Conservation (phyloP, 2,888 invertebrate species). For the Rosalia funebris region DNA sequence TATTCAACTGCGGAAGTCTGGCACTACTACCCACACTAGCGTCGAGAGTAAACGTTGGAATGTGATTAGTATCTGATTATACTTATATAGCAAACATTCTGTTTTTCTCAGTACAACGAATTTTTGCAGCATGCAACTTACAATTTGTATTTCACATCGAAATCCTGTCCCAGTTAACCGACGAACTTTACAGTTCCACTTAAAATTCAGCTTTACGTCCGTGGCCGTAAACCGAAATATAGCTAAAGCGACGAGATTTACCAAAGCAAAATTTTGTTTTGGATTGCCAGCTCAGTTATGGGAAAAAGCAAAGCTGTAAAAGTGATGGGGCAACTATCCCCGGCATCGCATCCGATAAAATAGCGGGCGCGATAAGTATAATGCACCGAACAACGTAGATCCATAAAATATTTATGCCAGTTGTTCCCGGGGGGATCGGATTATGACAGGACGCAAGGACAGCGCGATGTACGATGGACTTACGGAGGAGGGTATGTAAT, state of each 20-base stretch:
- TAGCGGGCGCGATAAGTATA: conserved; percentile 64
- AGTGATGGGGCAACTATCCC: conserved; percentile 47
- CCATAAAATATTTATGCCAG: conserved; percentile 65
- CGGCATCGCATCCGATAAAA: conserved; percentile 60
- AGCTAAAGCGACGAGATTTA: conserved; percentile 6
- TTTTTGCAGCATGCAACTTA: no score
- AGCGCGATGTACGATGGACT: neutral
- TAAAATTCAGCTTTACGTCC: conserved; percentile 6
- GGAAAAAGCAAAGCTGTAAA: conserved; percentile 37
- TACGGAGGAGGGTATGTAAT: neutral
- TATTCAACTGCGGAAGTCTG: no score
- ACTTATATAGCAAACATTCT: no score
- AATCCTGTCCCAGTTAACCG: conserved; percentile 6
- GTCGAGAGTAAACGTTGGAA: no score
- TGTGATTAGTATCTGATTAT: no score
- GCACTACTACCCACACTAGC: no score
- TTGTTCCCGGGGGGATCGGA: conserved; percentile 61
- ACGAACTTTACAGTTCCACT: conserved; percentile 3
- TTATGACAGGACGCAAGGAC: conserved; percentile 58
- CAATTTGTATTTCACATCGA: no score
- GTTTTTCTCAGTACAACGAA: no score
- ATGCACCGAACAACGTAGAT: conserved; percentile 65
- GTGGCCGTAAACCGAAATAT: conserved; percentile 12
- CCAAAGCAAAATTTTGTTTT: conserved; percentile 19
- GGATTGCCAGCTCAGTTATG: conserved; percentile 22